Percentiles rank a stretch among this genome's conserved stretches.
phyloP scores from a whole-genome alignment of 2,797 vertebrate genomes.

The Ceyx erithaca region DNA sequence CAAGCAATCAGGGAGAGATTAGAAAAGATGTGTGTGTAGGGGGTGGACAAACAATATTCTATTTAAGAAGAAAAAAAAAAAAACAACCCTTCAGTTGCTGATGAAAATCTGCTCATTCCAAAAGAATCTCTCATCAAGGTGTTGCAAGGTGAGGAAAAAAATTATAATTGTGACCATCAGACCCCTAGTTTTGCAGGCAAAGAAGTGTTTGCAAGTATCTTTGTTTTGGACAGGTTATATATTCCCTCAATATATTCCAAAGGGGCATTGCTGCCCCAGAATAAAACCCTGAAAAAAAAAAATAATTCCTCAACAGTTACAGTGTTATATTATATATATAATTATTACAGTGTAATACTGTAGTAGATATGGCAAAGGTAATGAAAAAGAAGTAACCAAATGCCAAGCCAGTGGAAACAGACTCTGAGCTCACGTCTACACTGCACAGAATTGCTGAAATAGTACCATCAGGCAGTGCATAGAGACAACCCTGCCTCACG shows the following conservation, averaged over 20 bases:
- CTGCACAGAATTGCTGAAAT: not conserved
- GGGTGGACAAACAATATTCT: not conserved
- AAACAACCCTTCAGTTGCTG: not conserved
- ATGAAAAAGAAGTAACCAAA: not conserved
- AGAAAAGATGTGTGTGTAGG: not conserved
- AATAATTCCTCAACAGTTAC: not conserved
- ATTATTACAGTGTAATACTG: not conserved
- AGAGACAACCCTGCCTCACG: not conserved
- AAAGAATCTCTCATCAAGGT: not conserved
- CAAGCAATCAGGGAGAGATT: not conserved
- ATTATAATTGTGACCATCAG: not conserved
- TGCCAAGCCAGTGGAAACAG: not conserved
- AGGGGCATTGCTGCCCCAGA: not conserved
- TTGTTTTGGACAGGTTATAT: not conserved
- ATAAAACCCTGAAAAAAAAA: not conserved
- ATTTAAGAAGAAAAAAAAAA: not conserved
- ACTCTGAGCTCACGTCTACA: accelerated
- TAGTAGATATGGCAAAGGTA: not conserved
- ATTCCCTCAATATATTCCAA: not conserved
- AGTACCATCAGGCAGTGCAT: not conserved
- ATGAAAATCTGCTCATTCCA: not conserved
- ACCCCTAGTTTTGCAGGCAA: not conserved
- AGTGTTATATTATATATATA: no score
- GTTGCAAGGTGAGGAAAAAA: not conserved
- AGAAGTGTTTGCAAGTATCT: not conserved